Evolutionary conservation across 2,113 vertebrate species (phyloP).

Genomic region (Collichthys lucidus): DNA sequence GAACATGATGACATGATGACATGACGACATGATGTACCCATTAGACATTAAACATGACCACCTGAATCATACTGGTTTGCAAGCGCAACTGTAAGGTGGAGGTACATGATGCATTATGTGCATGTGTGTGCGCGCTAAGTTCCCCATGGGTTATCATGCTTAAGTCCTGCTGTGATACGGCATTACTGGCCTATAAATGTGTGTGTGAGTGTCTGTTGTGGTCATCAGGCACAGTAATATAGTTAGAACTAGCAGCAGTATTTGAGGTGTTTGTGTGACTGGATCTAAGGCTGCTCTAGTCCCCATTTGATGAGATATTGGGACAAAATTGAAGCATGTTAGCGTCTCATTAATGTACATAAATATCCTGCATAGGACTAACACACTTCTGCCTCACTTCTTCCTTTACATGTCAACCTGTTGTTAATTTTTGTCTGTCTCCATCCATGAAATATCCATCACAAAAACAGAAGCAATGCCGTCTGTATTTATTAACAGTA

Average conservation of each 20-base stretch:
- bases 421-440: neutral
- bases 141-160: slow-evolving; percentile 31
- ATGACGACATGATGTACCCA: neutral
- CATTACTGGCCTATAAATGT: neutral
- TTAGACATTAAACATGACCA: slow-evolving; percentile 13
- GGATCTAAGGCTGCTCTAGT: neutral
- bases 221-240: neutral
- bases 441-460: neutral
- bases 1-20: slow-evolving; percentile 19
- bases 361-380: neutral
- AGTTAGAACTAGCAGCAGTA: neutral
- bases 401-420: too few relatives aligned
- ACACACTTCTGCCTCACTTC: neutral
- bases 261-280: neutral
- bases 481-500: neutral
- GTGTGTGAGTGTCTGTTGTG: neutral
- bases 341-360: neutral
- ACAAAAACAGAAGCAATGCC: neutral
- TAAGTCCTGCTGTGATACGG: slow-evolving; percentile 49
- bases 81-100: neutral
- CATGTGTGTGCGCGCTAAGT: slow-evolving; percentile 6
- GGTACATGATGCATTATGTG: neutral
- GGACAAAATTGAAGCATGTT: neutral
- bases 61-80: slow-evolving; percentile 5
- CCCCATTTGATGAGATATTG: neutral